Evolutionary conservation across 2,113 vertebrate species (phyloP), one percentile per base, ranked within the genome.

Genomic region (Tragulus kanchil): DNA sequence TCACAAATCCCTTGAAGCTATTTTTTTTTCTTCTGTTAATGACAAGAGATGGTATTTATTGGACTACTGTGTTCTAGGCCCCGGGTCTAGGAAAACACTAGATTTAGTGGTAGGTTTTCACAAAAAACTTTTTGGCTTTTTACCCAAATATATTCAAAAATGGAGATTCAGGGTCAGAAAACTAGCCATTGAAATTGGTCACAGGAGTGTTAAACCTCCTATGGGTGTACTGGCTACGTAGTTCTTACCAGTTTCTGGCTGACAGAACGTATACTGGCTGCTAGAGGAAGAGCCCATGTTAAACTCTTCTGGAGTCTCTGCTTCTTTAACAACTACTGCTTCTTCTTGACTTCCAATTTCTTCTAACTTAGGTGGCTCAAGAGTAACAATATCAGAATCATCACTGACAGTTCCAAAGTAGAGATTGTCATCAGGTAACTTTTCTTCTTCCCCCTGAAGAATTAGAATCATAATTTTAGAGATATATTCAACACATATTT

Each of bases 361-460:
- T 97, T 99, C 98, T 88, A 98, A 98, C 96, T 98, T 99, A 26
- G 98, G 97, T 85, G 99, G 99, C 83, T 99, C 98, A 52, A 99
- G 99, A 8, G 99, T 99, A 97, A 99, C 98, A 59, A 99, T 99
- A 98, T 99, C 99, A 5, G 99, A 99, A 98, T 99, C 99, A 92
- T 99, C 99, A 0, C 99, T 99, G 97, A 98, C 97, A 84, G 99
- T 98, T 97, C 99, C 99, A 95, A 99, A 48, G 9, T 98, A 98
- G 54, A 98, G 97, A 7, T 92, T 98, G 89, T 99, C 99, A 79
- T 99, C 99, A 62, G 61, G 96, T 23, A 91, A 65, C 54, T 94
- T 97, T 67, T 96, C 97, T 36, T 96, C 98, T 78, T 86, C 97
- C 98, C 26, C 98, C 99, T 99, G 95, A 48, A 69, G 16, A 93